Conservation (phyloP, 2,797 vertebrate species). For the Spinus olivaceus region DNA sequence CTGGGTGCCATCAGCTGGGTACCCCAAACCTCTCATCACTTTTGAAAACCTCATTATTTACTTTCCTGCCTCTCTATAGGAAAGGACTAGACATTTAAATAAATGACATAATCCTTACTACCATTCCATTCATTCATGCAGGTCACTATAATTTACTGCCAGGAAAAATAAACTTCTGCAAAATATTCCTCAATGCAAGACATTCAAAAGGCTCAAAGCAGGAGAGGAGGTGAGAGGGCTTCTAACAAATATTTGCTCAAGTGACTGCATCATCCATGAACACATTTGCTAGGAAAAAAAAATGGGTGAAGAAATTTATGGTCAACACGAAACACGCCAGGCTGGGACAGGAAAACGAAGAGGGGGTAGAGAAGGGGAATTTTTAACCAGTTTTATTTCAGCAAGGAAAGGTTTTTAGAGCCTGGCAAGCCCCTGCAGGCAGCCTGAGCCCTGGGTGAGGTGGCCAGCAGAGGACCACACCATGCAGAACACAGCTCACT, state of each 20-base stretch:
- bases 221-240: constrained; percentile 24
- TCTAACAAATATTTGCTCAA: constrained; percentile 61
- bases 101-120: constrained; percentile 66
- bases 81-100: constrained; percentile 63
- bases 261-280: not conserved
- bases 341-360: not conserved
- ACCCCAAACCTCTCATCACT: not conserved
- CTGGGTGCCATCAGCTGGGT: not conserved
- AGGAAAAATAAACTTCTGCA: constrained; percentile 64
- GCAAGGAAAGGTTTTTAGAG: not conserved
- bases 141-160: constrained; percentile 46
- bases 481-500: not conserved
- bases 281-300: not conserved
- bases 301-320: not conserved
- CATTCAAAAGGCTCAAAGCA: constrained; percentile 45
- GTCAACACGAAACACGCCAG: not conserved
- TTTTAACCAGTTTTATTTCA: not conserved
- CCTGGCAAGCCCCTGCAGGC: not conserved
- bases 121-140: constrained; percentile 66
- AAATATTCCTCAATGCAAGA: constrained; percentile 54
- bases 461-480: not conserved
- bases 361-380: not conserved
- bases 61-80: constrained; percentile 44
- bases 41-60: constrained; percentile 48
- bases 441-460: not conserved